A percentile compares a stretch with the other conserved stretches of the same genome.
Evolutionary conservation across 1,140 invertebrate species (phyloP).

Genomic region (Bombus consobrinus): DNA sequence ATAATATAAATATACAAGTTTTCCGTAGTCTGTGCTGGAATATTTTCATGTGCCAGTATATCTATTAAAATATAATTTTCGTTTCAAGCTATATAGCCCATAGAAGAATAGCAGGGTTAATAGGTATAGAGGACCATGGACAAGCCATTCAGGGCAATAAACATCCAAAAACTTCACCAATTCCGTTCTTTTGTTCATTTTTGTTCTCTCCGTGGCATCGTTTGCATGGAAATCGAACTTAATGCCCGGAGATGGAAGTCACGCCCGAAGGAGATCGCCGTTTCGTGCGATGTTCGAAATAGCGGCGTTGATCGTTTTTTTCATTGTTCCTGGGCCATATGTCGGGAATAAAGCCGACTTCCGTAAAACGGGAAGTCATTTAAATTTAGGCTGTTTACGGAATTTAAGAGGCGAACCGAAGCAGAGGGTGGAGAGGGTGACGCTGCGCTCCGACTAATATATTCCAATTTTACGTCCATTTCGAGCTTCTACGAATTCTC

Average conservation of each 20-base stretch:
- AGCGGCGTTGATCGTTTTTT: slow-evolving; percentile 37
- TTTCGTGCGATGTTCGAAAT: slow-evolving; percentile 25
- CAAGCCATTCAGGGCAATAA: background rate
- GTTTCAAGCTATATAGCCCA: accelerated
- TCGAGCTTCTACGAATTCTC: background rate
- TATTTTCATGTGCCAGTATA: too few relatives aligned
- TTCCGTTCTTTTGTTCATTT: background rate
- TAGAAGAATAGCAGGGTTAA: background rate
- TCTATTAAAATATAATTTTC: background rate
- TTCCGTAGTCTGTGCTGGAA: too few relatives aligned
- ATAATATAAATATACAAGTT: too few relatives aligned
- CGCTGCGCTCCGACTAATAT: slow-evolving; percentile 3
- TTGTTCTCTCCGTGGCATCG: background rate
- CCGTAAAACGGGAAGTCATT: slow-evolving; percentile 69
- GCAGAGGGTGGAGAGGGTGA: background rate
- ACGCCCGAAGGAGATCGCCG: background rate
- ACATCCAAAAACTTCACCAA: background rate
- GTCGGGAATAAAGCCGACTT: slow-evolving; percentile 65
- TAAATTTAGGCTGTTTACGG: slow-evolving; percentile 63
- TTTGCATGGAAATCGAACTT: slow-evolving; percentile 30
- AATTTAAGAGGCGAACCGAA: slow-evolving; percentile 41
- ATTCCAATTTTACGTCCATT: slow-evolving; percentile 25
- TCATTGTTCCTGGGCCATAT: slow-evolving; percentile 60
- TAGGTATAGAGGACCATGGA: background rate
- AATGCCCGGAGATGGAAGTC: slow-evolving; percentile 11